Evolutionary conservation across 2,113 vertebrate genomes (phyloP), one percentile per base, ranked within the genome.

Genomic region (Oceanodroma tethys): DNA sequence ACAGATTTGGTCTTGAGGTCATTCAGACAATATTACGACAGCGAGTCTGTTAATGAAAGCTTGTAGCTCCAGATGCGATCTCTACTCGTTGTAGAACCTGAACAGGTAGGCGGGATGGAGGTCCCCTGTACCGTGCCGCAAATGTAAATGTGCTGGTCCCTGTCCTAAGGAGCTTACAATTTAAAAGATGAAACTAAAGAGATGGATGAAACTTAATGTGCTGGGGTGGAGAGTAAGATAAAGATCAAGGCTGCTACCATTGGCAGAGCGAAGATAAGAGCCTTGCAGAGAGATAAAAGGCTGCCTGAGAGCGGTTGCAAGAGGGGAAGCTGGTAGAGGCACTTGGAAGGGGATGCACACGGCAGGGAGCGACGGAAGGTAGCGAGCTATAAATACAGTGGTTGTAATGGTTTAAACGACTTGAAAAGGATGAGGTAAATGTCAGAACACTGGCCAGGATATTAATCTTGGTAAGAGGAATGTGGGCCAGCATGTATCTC

Each of bases 401-500:
- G 59, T 87, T 36, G 21, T 87, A 87, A 90, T 90, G 87, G 90
- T 94, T 90, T 94, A 85, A 94, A 38, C 90, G 76, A 87, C 91
- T 96, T 95, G 95, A 88, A 95, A 96, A 94, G 81, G 87, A 88
- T 96, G 93, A 96, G 90, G 81, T 80, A 79, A 93, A 96, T 93
- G 92, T 95, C 95, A 95, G 93, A 93, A 85, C 70, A 26, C 56
- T n/a, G 66, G 73, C 93, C 90, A 89, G 92, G 91, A 82, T 94
- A 53, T 96, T 96, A 96, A 96, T 95, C 90, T 90, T 75, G 71
- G 84, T 65, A 22, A 91, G 91, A 94, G 93, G 87, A 96, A 96
- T 90, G 93, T 67, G 87, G 93, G 84, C 91, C 93, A 95, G 40
- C 70, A n/a, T 52, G 86, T 79, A 88, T 95, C 73, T 93, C 78